phyloP scores from a whole-genome alignment of 2,113 vertebrate species.

The Xiphophorus hellerii region DNA sequence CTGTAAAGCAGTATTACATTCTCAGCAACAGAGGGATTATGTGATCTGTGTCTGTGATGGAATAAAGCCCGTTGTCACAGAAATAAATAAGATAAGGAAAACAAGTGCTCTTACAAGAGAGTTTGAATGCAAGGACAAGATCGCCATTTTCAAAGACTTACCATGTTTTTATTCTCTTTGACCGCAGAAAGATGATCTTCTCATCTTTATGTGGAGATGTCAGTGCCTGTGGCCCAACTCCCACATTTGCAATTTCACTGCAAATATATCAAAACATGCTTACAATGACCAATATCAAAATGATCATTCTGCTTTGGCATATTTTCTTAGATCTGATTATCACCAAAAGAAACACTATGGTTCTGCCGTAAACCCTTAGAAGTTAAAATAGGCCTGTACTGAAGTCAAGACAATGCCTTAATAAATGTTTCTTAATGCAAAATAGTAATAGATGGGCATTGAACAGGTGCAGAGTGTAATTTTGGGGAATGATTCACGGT shows the following conservation, averaged over 20 bases:
- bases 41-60: constrained; percentile 2
- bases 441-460: neutral
- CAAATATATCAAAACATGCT: constrained; percentile 9
- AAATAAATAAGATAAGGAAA: neutral
- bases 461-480: neutral
- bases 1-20: constrained; percentile 27
- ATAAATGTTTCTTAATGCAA: neutral
- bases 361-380: neutral
- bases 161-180: neutral
- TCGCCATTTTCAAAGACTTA: neutral
- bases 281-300: neutral
- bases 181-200: neutral
- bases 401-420: neutral
- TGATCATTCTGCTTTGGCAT: neutral
- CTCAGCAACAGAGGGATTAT: constrained; percentile 19
- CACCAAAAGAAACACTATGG: neutral
- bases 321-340: neutral
- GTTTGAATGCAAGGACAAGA: neutral
- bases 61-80: neutral
- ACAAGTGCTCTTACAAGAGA: neutral
- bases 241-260: neutral
- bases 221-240: neutral
- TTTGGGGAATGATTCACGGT: neutral
- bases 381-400: neutral
- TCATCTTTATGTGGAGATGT: neutral